phyloP scores from a whole-genome alignment of 2,888 invertebrate genomes.

The Penaeus monodon region DNA sequence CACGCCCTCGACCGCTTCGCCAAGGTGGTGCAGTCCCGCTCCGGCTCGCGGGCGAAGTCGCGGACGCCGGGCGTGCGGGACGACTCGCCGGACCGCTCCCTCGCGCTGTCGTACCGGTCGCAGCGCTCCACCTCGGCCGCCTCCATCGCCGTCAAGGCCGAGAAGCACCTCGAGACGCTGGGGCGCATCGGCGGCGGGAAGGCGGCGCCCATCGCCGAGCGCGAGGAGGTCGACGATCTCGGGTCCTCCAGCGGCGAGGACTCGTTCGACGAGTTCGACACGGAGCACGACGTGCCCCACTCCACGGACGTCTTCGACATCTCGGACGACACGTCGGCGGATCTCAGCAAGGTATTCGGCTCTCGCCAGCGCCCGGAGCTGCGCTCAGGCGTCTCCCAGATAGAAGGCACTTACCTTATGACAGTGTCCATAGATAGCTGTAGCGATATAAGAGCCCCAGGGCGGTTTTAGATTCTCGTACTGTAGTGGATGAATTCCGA shows the following conservation, averaged over 20 bases:
- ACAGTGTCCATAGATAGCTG: no score
- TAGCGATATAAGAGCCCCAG: no score
- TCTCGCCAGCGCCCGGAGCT: neutral
- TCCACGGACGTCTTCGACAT: conserved; percentile 37
- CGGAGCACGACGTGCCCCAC: conserved; percentile 45
- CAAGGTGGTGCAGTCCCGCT: conserved; percentile 71
- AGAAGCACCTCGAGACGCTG: conserved; percentile 53
- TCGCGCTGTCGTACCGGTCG: conserved; percentile 43
- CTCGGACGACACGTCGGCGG: conserved; percentile 64
- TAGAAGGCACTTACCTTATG: no score
- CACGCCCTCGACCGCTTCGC: conserved; percentile 91
- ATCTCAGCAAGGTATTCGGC: conserved; percentile 61
- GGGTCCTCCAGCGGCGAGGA: conserved; percentile 35
- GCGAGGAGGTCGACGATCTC: conserved; percentile 28
- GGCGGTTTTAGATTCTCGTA: no score
- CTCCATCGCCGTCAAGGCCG: conserved; percentile 61
- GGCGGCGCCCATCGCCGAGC: conserved; percentile 48
- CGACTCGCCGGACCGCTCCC: conserved; percentile 37
- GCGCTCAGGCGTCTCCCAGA: no score
- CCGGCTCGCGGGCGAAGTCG: conserved; percentile 32
- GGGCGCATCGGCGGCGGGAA: conserved; percentile 5
- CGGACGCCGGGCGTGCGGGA: conserved; percentile 22
- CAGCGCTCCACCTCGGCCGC: conserved; percentile 55
- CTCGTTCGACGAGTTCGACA: conserved; percentile 50
- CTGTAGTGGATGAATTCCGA: no score